Evolutionary conservation across 2,113 vertebrate genomes (phyloP).

Genomic region (Sarotherodon lohbergeri): DNA sequence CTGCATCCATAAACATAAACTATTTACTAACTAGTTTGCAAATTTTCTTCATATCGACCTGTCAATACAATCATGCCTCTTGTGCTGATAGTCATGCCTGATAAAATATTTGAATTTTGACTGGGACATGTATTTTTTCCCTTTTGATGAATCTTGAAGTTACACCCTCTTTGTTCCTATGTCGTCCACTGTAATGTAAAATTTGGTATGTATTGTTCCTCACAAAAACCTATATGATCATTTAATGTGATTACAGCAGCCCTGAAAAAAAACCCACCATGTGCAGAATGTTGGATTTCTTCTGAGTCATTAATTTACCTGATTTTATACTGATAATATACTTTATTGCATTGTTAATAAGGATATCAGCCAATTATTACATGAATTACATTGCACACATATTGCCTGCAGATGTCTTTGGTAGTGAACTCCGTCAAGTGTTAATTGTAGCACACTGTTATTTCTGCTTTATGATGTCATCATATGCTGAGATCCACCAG

Average conservation of each 20-base stretch:
- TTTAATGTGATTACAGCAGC: neutral
- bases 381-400: neutral
- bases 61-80: neutral
- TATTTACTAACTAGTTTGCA: neutral
- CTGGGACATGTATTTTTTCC: neutral
- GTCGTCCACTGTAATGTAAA: neutral
- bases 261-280: neutral
- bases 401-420: neutral
- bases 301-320: neutral
- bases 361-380: neutral
- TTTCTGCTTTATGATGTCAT: conserved; percentile 25
- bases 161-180: neutral
- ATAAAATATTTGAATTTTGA: neutral
- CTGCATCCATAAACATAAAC: neutral
- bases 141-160: neutral
- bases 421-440: neutral
- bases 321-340: neutral
- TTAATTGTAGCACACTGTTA: neutral
- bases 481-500: neutral
- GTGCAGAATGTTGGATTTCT: neutral
- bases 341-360: neutral
- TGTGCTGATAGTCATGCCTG: neutral
- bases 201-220: neutral
- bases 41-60: too few species aligned
- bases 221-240: neutral